These are phyloP conservation scores for Entomobrya proxima DNA, from an alignment of 2,888 invertebrate genomes.

Conservation along the genomic window DNA sequence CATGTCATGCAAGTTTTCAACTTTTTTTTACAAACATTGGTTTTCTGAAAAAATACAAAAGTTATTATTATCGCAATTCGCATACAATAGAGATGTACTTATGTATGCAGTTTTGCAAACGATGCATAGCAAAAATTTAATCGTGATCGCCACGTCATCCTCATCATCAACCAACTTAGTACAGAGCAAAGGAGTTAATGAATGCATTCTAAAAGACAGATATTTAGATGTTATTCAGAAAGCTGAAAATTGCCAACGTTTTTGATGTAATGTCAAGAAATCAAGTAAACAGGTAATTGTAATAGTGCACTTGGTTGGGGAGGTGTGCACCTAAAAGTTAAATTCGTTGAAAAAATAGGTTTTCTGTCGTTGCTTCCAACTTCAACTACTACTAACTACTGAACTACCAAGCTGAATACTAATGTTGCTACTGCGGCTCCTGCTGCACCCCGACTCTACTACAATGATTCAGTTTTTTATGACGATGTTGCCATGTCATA, in stretches of 20 bases:
- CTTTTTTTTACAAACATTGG: conserved; percentile 45
- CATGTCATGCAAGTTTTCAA: conserved; percentile 69
- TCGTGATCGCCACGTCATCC: neutral
- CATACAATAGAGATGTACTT: neutral
- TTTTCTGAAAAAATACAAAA: conserved; percentile 23
- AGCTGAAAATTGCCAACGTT: conserved; percentile 31
- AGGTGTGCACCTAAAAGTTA: conserved; percentile 45
- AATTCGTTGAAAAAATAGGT: conserved; percentile 2
- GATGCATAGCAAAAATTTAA: neutral
- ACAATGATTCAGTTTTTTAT: conserved; percentile 11
- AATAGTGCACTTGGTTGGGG: conserved; percentile 49
- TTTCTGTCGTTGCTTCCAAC: conserved; percentile 36
- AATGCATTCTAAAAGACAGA: neutral
- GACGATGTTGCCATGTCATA: conserved; percentile 37
- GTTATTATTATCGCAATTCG: conserved; percentile 44
- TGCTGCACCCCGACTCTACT: neutral
- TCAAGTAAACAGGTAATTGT: conserved; percentile 50
- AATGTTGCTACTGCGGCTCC: neutral
- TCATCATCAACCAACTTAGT: neutral
- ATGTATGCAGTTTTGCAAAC: conserved; percentile 2
- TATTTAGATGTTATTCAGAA: neutral
- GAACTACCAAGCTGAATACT: neutral
- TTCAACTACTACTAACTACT: conserved; percentile 14
- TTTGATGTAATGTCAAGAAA: conserved; percentile 63
- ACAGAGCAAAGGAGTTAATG: neutral